Evolutionary conservation across 2,888 invertebrate genomes (phyloP).

Genomic region (Tiphia femorata): DNA sequence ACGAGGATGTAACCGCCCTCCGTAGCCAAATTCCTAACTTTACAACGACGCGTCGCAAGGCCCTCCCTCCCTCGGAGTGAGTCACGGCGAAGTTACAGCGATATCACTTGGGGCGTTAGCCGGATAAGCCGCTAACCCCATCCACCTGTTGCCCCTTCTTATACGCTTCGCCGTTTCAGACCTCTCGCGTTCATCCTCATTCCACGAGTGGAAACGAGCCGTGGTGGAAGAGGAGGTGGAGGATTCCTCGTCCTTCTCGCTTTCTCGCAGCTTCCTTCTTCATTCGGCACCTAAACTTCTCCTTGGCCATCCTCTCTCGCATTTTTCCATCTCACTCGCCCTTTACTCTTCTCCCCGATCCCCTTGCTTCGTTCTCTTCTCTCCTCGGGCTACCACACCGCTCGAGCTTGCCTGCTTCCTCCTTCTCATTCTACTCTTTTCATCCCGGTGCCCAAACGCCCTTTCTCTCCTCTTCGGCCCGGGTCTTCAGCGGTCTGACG

Average conservation of each 20-base stretch:
- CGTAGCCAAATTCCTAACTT: slow-evolving; percentile 20
- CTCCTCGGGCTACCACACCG: slow-evolving; percentile 14
- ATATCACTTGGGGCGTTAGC: slow-evolving; percentile 66
- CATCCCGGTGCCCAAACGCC: slow-evolving; percentile 26
- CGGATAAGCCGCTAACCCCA: slow-evolving; percentile 68
- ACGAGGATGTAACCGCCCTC: slow-evolving; percentile 14
- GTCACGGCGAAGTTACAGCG: slow-evolving; percentile 51
- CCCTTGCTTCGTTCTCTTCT: slow-evolving; percentile 16
- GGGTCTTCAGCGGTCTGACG: slow-evolving; percentile 67
- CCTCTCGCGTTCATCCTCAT: slow-evolving; percentile 37
- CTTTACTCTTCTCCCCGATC: slow-evolving; percentile 22
- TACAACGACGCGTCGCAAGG: slow-evolving; percentile 12
- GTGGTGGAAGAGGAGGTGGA: too few species aligned
- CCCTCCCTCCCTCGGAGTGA: slow-evolving; percentile 43
- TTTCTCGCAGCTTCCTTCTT: too few species aligned
- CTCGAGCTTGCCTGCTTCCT: slow-evolving; percentile 9
- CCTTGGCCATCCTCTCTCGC: slow-evolving; percentile 31
- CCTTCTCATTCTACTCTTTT: slow-evolving; percentile 16
- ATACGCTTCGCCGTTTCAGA: slow-evolving; percentile 47
- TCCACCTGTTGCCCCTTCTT: slow-evolving; percentile 69
- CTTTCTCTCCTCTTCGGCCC: slow-evolving; percentile 37
- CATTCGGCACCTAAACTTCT: slow-evolving; percentile 21
- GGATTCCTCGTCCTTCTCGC: slow-evolving; percentile 29
- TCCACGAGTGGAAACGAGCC: slow-evolving; percentile 41
- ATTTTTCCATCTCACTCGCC: slow-evolving; percentile 20